Conservation (phyloP, 2,888 invertebrate genomes). For the Philaethria dido region DNA sequence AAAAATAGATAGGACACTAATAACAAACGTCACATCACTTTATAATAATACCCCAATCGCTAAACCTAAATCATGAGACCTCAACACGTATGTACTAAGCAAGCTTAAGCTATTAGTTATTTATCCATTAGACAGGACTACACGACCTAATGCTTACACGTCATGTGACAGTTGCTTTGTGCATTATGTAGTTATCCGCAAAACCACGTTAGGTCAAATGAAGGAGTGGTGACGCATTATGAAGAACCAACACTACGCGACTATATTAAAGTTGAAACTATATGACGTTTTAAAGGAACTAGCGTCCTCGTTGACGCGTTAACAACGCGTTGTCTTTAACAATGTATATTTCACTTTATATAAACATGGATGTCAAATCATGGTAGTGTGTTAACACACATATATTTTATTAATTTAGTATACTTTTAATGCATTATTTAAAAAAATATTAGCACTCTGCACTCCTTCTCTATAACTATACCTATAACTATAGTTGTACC, state of each 20-base stretch:
- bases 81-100: constrained; percentile 19
- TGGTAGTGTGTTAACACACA: too few relatives aligned
- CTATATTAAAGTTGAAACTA: neutral
- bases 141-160: constrained; percentile 26
- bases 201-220: constrained; percentile 27
- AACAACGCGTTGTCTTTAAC: too few relatives aligned
- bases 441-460: too few relatives aligned
- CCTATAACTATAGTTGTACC: too few relatives aligned
- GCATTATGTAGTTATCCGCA: constrained; percentile 34
- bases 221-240: constrained; percentile 14
- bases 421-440: too few relatives aligned
- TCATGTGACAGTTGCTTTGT: constrained; percentile 36
- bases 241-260: neutral
- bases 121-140: constrained; percentile 26
- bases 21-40: neutral
- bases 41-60: neutral
- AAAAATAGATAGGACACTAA: neutral
- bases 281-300: neutral
- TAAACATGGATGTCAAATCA: too few relatives aligned
- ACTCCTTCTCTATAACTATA: too few relatives aligned
- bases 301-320: too few relatives aligned
- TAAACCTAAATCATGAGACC: constrained; percentile 17
- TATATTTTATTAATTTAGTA: too few relatives aligned
- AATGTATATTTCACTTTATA: too few relatives aligned
- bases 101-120: constrained; percentile 31